Percentiles rank a stretch among this genome's conserved stretches.
Evolutionary conservation across 2,113 vertebrate species (phyloP).

Genomic region (Erpornis zantholeuca): DNA sequence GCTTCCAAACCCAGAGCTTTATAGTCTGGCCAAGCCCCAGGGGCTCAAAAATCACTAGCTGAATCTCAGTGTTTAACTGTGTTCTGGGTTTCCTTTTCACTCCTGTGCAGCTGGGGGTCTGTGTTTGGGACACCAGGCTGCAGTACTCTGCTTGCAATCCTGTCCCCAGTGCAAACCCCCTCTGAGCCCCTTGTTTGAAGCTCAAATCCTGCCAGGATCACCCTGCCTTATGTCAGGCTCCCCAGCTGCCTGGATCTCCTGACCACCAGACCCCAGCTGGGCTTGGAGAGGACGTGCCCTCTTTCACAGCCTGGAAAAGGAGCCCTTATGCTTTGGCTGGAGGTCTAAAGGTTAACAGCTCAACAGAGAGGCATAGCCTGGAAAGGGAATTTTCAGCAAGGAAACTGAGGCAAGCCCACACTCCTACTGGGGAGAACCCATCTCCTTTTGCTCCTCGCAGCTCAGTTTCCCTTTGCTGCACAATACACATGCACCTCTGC

Average conservation of each 20-base stretch:
- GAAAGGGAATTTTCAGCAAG: not conserved
- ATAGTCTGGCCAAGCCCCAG: slow-evolving; percentile 57
- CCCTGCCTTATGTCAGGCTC: not conserved
- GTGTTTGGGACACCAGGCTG: not conserved
- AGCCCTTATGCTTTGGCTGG: not conserved
- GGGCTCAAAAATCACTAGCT: slow-evolving; percentile 35
- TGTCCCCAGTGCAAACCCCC: not conserved
- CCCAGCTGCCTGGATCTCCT: not conserved
- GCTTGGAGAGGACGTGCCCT: accelerated
- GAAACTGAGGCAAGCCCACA: not conserved
- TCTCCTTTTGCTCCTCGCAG: not conserved
- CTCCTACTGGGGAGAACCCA: not conserved
- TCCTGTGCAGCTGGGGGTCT: not conserved
- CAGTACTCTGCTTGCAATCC: not conserved
- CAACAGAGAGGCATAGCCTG: not conserved
- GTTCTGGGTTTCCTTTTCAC: not conserved
- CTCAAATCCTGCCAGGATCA: not conserved
- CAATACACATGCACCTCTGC: not conserved
- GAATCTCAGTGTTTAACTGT: slow-evolving; percentile 5
- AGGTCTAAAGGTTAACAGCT: not conserved
- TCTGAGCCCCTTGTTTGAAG: not conserved
- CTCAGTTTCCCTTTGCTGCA: not conserved
- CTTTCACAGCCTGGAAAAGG: not conserved
- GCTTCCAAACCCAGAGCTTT: slow-evolving; percentile 50
- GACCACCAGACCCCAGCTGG: not conserved